A percentile compares a stretch with the other conserved stretches of the same genome.
Evolutionary conservation across 2,113 vertebrate species (phyloP).

Genomic region (Syngnathus floridae): DNA sequence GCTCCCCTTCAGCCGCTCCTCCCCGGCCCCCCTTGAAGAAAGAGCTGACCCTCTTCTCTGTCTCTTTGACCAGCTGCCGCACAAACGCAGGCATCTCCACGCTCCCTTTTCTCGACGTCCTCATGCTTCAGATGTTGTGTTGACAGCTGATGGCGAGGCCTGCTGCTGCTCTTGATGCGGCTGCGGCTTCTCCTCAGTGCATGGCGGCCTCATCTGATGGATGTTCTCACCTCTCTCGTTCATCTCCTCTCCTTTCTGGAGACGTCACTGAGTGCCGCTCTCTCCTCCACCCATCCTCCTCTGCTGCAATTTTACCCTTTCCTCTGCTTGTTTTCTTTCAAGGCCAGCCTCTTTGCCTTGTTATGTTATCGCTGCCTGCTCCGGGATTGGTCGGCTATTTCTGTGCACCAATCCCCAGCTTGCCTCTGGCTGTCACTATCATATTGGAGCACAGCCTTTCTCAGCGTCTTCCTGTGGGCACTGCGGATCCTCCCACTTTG

Average conservation of each 20-base stretch:
- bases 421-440: slow-evolving; percentile 29
- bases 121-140: slow-evolving; percentile 52
- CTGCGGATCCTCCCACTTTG: slow-evolving; percentile 46
- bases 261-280: slow-evolving; percentile 37
- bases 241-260: slow-evolving; percentile 52
- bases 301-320: slow-evolving; percentile 59
- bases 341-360: slow-evolving; percentile 31
- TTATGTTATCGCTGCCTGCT: slow-evolving; percentile 53
- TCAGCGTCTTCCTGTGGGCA: slow-evolving; percentile 38
- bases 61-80: slow-evolving; percentile 73
- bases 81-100: slow-evolving; percentile 75
- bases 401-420: slow-evolving; percentile 62
- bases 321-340: slow-evolving; percentile 61
- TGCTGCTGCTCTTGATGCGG: slow-evolving; percentile 2
- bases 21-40: slow-evolving; percentile 72
- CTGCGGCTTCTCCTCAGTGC: slow-evolving; percentile 52
- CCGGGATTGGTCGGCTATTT: slow-evolving; percentile 73
- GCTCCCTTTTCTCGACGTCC: slow-evolving; percentile 65
- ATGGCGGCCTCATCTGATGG: slow-evolving; percentile 53
- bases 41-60: slow-evolving; percentile 70
- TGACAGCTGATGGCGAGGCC: slow-evolving; percentile 13
- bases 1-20: slow-evolving; percentile 57
- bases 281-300: slow-evolving; percentile 39
- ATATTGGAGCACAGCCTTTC: slow-evolving; percentile 45
- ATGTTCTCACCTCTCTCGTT: slow-evolving; percentile 40